A percentile compares a stretch with the other conserved stretches of the same genome.
These are phyloP conservation scores for Bedellia somnulentella DNA, from an alignment of 2,888 invertebrate species.

Conservation along the genomic window DNA sequence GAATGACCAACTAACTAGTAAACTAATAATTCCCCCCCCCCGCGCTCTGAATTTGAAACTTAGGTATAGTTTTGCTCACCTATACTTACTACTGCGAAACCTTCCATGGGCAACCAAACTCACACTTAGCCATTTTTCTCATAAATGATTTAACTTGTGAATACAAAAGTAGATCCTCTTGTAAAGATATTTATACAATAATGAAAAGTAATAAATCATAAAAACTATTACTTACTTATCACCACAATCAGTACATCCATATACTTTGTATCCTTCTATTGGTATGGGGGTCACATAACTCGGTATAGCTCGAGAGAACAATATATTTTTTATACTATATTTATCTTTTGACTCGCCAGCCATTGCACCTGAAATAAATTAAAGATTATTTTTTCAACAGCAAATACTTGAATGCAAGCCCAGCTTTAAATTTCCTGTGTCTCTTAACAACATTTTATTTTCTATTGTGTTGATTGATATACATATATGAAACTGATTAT, in stretches of 20 bases:
- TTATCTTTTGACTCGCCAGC: slow-evolving; percentile 23
- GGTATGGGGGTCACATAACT: slow-evolving; percentile 27
- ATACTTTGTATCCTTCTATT: slow-evolving; percentile 35
- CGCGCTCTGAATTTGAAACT: too few species aligned
- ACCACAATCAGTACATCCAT: slow-evolving; percentile 54
- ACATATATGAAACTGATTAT: not conserved
- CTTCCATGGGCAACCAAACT: too few species aligned
- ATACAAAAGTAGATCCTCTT: too few species aligned
- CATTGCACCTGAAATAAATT: slow-evolving; percentile 8
- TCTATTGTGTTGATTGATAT: not conserved
- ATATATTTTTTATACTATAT: slow-evolving; percentile 33
- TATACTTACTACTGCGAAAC: too few species aligned
- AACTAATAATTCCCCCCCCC: too few species aligned
- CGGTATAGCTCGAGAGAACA: slow-evolving; percentile 38
- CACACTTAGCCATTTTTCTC: too few species aligned
- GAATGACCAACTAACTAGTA: too few species aligned
- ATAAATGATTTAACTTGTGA: too few species aligned
- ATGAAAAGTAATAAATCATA: slow-evolving; percentile 4
- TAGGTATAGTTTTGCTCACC: too few species aligned
- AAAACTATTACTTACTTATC: slow-evolving; percentile 40
- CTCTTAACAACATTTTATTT: slow-evolving; percentile 1
- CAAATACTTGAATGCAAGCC: too few species aligned
- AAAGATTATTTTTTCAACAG: slow-evolving; percentile 3
- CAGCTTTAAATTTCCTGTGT: too few species aligned
- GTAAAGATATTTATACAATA: too few species aligned